Evolutionary conservation across 2,888 invertebrate species (phyloP), one percentile per base, ranked within the genome.

Genomic region (Heliothis peltigera): DNA sequence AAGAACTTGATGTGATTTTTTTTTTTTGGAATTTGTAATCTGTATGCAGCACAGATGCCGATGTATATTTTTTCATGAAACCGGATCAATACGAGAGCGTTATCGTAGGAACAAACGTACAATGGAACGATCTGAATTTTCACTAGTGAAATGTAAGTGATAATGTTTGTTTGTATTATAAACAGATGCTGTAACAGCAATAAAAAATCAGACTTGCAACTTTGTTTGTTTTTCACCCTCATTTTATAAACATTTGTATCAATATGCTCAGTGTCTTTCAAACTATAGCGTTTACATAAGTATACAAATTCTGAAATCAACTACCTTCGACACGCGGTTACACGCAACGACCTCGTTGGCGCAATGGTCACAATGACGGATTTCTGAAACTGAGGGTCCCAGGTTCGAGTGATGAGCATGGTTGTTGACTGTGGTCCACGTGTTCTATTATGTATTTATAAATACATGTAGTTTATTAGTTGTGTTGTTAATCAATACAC

Each of bases 101-200:
- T 80, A 74, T 69, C 69, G 63, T 79, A 80, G 79, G 70, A 82
- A 72, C 75, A 80, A 82, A 82, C 79, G 89, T 91, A 91, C 89
- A 90, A 90, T 82, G 81, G 82, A 87, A 87, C 75, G 88, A 91
- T 91, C 90, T 90, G 92, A 89, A 87, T 89, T 89, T 89, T 91
- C 90, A 91, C 88, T 91, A 90, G 90, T 87, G 90, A 89, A 91
- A 88, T 87, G 86, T 92, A 92, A 93, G 90, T 88, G 89, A 91
- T 87, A 87, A 89, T 91, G 89, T 93, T 92, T 92, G 90, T 93
- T 93, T 94, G 93, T 94, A 92, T 88, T 87, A 88, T 90, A 91
- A 92, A 92, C 87, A 83, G 89, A 92, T 90, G 95, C 95, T 95
- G 94, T 91, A 84, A 93, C 92, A 94, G 95, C 95, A 95, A 95